Conservation (phyloP, 2,888 invertebrate species). For the Oscheius sp. region DNA sequence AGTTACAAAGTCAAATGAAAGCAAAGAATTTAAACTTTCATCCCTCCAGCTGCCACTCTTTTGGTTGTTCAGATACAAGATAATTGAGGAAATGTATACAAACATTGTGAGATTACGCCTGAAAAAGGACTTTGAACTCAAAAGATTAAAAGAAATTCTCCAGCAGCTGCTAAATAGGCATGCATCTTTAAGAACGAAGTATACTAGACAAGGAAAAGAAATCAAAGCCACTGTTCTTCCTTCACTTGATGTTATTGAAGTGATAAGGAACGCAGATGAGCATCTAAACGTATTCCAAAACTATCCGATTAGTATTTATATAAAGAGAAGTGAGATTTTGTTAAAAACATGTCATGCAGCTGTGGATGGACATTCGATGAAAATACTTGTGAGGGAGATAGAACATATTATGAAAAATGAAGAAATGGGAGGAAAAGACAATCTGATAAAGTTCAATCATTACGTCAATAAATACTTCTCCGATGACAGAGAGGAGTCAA, state of each 20-base stretch:
- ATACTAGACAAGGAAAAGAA: not conserved
- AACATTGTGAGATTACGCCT: not conserved
- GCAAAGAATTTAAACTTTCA: not conserved
- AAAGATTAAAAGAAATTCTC: not conserved
- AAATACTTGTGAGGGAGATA: constrained; percentile 6
- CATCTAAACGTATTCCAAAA: not conserved
- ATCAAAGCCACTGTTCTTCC: not conserved
- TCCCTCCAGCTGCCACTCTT: constrained; percentile 8
- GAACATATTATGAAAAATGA: not conserved
- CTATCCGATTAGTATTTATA: not conserved
- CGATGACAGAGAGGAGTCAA: not conserved
- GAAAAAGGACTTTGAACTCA: not conserved
- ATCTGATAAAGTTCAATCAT: not conserved
- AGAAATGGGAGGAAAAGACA: not conserved
- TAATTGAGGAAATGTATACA: constrained; percentile 7
- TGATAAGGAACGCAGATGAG: not conserved
- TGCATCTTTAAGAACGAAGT: not conserved
- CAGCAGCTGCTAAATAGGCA: not conserved
- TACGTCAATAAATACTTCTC: not conserved
- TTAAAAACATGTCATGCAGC: constrained; percentile 9
- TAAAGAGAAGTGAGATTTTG: not conserved
- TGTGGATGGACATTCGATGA: constrained; percentile 22
- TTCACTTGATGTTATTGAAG: not conserved
- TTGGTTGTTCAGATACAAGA: not conserved
- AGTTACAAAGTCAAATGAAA: not conserved